phyloP scores from a whole-genome alignment of 2,888 invertebrate genomes.

The Cephus runcator region DNA sequence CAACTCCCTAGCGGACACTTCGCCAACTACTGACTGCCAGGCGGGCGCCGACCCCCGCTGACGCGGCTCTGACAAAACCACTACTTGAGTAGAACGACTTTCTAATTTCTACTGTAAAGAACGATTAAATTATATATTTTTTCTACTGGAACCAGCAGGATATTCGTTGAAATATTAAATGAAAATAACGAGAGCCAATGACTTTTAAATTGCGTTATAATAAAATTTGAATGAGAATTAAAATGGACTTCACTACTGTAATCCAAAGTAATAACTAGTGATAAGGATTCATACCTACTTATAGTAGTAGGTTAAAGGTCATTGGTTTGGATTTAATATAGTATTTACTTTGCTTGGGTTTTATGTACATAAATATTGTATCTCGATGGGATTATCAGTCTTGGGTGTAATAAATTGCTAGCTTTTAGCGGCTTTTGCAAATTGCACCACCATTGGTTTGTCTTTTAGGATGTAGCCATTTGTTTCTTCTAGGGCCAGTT shows the following conservation, averaged over 20 bases:
- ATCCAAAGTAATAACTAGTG: neutral
- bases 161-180: neutral
- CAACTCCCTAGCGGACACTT: conserved; percentile 32
- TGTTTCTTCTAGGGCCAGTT: conserved; percentile 82
- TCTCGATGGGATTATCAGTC: conserved; percentile 1
- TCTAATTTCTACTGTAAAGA: neutral
- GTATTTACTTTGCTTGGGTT: conserved; percentile 2
- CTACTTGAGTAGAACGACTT: conserved; percentile 30
- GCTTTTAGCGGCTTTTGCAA: conserved; percentile 69
- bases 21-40: conserved; percentile 43
- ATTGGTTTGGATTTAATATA: neutral
- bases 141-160: neutral
- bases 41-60: conserved; percentile 53
- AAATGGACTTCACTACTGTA: neutral
- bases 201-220: neutral
- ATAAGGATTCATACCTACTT: neutral
- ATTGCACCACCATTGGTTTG: conserved; percentile 92
- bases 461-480: conserved; percentile 89
- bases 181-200: neutral
- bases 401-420: conserved; percentile 20
- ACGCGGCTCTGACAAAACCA: conserved; percentile 54
- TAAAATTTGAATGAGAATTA: neutral
- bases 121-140: neutral
- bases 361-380: conserved; percentile 13
- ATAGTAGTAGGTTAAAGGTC: neutral